Evolutionary conservation across 2,113 vertebrate genomes (phyloP).

Genomic region (Scytalopus superciliaris): DNA sequence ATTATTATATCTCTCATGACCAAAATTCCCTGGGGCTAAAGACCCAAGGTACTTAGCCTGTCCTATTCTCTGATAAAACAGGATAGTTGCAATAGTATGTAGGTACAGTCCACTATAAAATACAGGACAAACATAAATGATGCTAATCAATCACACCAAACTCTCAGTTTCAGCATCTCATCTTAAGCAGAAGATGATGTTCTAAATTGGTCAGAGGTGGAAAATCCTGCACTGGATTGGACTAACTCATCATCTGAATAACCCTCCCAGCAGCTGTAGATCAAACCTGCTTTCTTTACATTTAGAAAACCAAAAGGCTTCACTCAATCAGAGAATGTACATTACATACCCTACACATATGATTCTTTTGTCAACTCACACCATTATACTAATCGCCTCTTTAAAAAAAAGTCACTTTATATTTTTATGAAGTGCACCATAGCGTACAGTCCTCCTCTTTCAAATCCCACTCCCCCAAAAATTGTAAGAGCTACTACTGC

Average conservation of each 20-base stretch:
- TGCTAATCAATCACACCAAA: background rate
- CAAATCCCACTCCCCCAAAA: background rate
- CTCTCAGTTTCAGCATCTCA: background rate
- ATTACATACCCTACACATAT: background rate
- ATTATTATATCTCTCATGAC: background rate
- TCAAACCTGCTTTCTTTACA: background rate
- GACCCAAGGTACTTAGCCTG: background rate
- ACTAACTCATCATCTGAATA: background rate
- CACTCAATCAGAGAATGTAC: background rate
- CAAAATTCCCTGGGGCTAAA: background rate
- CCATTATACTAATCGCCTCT: background rate
- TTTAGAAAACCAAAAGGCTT: background rate
- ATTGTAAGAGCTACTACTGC: background rate
- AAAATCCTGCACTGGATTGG: background rate
- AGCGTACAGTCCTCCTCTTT: background rate
- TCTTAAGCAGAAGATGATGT: background rate
- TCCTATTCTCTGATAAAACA: background rate
- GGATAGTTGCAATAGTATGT: background rate
- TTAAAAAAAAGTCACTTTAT: background rate
- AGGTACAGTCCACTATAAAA: background rate
- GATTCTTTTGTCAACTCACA: background rate
- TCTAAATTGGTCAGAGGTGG: background rate
- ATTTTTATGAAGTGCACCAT: background rate
- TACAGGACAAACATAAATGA: background rate
- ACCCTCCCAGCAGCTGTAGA: background rate